These are phyloP conservation scores for Pseudochromis fuscus DNA, from an alignment of 2,797 vertebrate species.

Conservation along the genomic window DNA sequence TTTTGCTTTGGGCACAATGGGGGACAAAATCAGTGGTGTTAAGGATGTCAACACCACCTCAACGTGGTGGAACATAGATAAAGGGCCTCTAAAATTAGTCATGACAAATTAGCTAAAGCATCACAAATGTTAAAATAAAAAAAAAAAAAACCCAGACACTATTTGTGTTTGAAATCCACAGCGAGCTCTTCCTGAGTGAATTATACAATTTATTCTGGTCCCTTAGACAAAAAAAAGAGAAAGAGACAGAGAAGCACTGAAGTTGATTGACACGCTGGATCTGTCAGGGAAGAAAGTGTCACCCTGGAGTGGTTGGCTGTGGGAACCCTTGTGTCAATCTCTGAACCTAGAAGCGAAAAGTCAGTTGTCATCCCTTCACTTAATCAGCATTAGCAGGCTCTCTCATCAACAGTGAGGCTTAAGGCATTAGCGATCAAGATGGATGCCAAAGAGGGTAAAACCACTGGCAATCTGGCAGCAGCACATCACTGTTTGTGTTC, in stretches of 20 bases:
- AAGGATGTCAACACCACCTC: slow-evolving; percentile 38
- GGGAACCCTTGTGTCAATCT: slow-evolving; percentile 19
- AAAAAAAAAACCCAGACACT: too few species aligned
- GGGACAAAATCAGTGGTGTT: slow-evolving; percentile 32
- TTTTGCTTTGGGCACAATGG: slow-evolving; percentile 45
- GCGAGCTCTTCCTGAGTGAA: slow-evolving; percentile 7
- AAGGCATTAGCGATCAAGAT: slow-evolving; percentile 60
- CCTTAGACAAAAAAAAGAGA: not conserved
- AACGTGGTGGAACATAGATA: slow-evolving; percentile 38
- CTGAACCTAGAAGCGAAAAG: slow-evolving; percentile 38
- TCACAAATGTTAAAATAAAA: slow-evolving; percentile 43
- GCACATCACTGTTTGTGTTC: slow-evolving; percentile 60
- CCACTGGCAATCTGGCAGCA: slow-evolving; percentile 57
- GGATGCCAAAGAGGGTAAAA: slow-evolving; percentile 56
- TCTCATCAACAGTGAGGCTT: slow-evolving; percentile 62
- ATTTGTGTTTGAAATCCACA: slow-evolving; percentile 38
- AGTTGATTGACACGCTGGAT: slow-evolving; percentile 43
- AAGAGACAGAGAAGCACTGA: slow-evolving; percentile 15
- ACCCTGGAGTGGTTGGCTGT: slow-evolving; percentile 25
- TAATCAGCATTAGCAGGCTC: slow-evolving; percentile 56
- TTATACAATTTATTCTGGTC: slow-evolving; percentile 38
- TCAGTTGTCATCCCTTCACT: slow-evolving; percentile 56
- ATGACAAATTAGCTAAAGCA: slow-evolving; percentile 42
- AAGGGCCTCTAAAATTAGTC: slow-evolving; percentile 53
- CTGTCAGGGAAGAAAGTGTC: slow-evolving; percentile 23